Evolutionary conservation across 2,888 invertebrate genomes (phyloP).

Genomic region (Xanthia togata): DNA sequence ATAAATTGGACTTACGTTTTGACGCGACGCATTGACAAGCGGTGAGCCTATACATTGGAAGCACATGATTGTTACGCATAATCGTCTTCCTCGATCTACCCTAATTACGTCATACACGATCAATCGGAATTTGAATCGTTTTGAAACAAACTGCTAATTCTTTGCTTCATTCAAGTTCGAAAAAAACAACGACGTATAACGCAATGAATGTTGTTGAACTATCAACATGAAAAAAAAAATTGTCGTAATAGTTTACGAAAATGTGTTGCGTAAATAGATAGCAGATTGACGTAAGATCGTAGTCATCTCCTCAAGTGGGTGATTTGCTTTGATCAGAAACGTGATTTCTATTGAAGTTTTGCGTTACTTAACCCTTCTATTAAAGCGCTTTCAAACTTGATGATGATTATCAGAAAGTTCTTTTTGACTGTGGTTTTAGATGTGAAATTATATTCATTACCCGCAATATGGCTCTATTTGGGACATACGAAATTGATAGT

Average conservation of each 20-base stretch:
- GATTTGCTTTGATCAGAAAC: conserved; percentile 56
- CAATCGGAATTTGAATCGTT: too few species aligned
- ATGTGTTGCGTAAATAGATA: too few species aligned
- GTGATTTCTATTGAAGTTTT: conserved; percentile 41
- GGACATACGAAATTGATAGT: not conserved
- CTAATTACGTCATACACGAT: too few species aligned
- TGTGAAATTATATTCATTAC: conserved; percentile 11
- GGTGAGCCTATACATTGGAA: conserved; percentile 69
- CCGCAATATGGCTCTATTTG: conserved; percentile 16
- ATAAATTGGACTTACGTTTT: conserved; percentile 64
- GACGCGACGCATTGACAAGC: conserved; percentile 72
- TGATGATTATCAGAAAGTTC: conserved; percentile 16
- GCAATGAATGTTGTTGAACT: too few species aligned
- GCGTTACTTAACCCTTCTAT: conserved; percentile 20
- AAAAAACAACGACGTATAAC: too few species aligned
- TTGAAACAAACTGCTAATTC: too few species aligned
- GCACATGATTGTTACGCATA: conserved; percentile 72
- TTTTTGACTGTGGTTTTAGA: conserved; percentile 28
- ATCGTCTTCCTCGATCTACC: conserved; percentile 42
- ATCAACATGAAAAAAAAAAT: too few species aligned
- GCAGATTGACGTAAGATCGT: conserved; percentile 38
- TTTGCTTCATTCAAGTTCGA: too few species aligned
- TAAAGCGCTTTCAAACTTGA: conserved; percentile 29
- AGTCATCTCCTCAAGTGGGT: conserved; percentile 44
- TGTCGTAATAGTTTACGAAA: too few species aligned